Base-by-base conservation (phyloP, 2,888 invertebrate species). In the Spodoptera exigua region DNA sequence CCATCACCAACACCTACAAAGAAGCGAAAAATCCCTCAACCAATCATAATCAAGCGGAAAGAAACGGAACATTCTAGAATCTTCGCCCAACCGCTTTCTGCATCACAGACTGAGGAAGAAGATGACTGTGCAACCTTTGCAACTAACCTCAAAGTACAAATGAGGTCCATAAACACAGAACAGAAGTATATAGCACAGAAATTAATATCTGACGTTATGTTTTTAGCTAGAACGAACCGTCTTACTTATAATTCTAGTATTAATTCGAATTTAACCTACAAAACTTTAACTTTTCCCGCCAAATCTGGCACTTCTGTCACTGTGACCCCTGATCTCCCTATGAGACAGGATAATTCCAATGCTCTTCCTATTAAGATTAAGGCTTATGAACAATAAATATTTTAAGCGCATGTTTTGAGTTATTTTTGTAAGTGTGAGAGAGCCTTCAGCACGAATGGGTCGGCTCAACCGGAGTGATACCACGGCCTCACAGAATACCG, bases 131-230 rank as follows among this genome's bases (percentile, higher is more conserved):
- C 44, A 0, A 72, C 68, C 0, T 69, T 72, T 7, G 54, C 68
- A 18, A 35, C 73, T 0, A 44, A 72, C 17, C 36, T 69, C 0
- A 67, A 67, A 48, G 32, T 72, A 0, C 68, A 69, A 17, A 67
- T 69, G 68, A 51, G 68, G n/a, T 51, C 61, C 0, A 52, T 69
- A 10, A 17, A 16, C 1, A 54, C 17, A 35, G 61, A 67, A 0
- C 68, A 69, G 2, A 69, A 69, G 27, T 72, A 13, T 9, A 69
- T 69, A 10, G 68, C 68, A 1, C 68, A 69, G 1, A 69, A 69
- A 37, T n/a, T 69, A 3, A 69, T 69, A 1, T 69, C 68, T 13
- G 68, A 69, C 16, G 61, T 69, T 3, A 69, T 69, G 47, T 69
- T 69, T 10, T 16, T 69, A 10, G 68, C 68, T 2, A 36, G 68